Base-by-base conservation (phyloP, 2,113 vertebrate species). In the Gymnobelideus leadbeateri region DNA sequence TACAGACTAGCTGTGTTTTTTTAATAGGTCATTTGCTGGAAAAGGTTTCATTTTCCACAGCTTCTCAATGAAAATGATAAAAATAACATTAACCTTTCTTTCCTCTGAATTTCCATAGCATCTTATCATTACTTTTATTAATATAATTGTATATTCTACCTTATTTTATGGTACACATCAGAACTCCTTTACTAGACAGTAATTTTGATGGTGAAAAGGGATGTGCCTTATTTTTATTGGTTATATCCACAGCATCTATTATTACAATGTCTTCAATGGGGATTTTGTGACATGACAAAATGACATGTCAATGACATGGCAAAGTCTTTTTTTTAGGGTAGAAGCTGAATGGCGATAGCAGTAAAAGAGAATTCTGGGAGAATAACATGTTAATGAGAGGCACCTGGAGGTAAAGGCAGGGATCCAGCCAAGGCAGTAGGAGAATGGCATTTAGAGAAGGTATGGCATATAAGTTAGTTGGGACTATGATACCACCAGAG, bases 1-100 rank as follows among this genome's bases (percentile, higher is more conserved):
- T 93, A 21, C 7, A 84, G 31, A 47, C 53, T 43, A 93, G 37
- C 53, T 91, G 52, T 96, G 95, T 84, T 92, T 47, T 95, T 93
- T 43, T 11, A 49, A 55, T 10, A 90, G 28, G 55, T 50, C 94
- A 57, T 12, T 94, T 49, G 91, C 23, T 93, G 37, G 12, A 28
- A 94, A 37, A 5, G 19, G 16, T 0, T 14, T 90, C 50, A 94
- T 19, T 89, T 47, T 8, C 7, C 89, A 37, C 16, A 10, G 11
- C 55, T 94, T 93, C 92, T 89, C 55, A 93, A 90, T 25, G 8
- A 37, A 12, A 89, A 90, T 90, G n/a, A 90, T 50, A 51, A 90
- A 61, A 84, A 43, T 23, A n/a, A 43, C 8, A 84, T 84, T 84
- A 77, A n/a, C 37, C 61, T 77, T 3, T 77, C 14, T 37, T n/a